Evolutionary conservation across 92 coral and sea anemone genomes (phyloP).

Genomic region (Palythoa caribaeorum): DNA sequence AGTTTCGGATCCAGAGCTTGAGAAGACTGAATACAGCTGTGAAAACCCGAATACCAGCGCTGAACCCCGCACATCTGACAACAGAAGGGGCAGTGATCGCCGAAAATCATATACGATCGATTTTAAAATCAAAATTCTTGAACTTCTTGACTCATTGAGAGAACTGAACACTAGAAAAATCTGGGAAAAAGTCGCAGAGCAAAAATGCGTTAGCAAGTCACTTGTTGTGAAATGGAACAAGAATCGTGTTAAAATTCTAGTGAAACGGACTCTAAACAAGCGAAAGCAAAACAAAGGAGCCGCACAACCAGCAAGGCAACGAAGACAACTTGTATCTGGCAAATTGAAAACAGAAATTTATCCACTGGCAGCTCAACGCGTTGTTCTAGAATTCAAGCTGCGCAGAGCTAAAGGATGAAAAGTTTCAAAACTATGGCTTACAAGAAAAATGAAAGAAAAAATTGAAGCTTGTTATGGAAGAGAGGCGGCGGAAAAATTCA

Average conservation of each 20-base stretch:
- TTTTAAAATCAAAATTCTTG: slow-evolving; percentile 70
- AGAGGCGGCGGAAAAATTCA: slow-evolving; percentile 39
- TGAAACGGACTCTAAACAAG: slow-evolving; percentile 67
- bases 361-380: slow-evolving; percentile 46
- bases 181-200: slow-evolving; percentile 66
- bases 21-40: slow-evolving; percentile 25
- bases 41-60: slow-evolving; percentile 21
- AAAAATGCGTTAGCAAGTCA: slow-evolving; percentile 70
- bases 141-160: slow-evolving; percentile 62
- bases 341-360: slow-evolving; percentile 17
- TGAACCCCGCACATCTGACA: slow-evolving; percentile 31
- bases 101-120: slow-evolving; percentile 75
- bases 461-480: slow-evolving; percentile 31
- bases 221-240: slow-evolving; percentile 77
- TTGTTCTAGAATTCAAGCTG: slow-evolving; percentile 45
- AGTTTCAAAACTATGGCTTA: slow-evolving; percentile 54
- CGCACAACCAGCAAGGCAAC: slow-evolving; percentile 60
- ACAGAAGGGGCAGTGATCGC: slow-evolving; percentile 57
- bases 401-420: slow-evolving; percentile 56
- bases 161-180: slow-evolving; percentile 54
- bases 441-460: slow-evolving; percentile 45
- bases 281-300: slow-evolving; percentile 59
- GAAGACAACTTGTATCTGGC: slow-evolving; percentile 47
- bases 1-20: slow-evolving; percentile 23
- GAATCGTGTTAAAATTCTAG: slow-evolving; percentile 42